Conservation (phyloP, 2,888 invertebrate genomes). For the Microplitis deprimator region DNA sequence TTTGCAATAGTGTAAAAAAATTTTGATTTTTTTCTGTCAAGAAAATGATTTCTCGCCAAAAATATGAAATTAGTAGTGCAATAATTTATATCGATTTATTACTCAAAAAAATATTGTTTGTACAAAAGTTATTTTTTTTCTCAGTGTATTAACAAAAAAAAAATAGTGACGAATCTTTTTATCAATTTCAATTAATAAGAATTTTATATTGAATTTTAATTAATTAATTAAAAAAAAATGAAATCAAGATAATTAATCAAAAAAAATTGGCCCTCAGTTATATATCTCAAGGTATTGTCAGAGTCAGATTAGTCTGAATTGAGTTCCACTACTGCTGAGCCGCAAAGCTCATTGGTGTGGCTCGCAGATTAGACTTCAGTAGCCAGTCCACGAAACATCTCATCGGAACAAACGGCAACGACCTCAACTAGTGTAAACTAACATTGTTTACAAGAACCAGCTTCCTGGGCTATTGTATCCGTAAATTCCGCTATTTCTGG, state of each 20-base stretch:
- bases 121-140: too few species aligned
- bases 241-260: neutral
- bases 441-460: conserved; percentile 17
- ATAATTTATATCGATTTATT: too few species aligned
- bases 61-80: too few species aligned
- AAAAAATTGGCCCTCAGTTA: conserved; percentile 52
- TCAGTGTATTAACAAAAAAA: too few species aligned
- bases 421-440: conserved; percentile 50
- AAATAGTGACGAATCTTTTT: too few species aligned
- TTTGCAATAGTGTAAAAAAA: too few species aligned
- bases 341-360: conserved; percentile 40
- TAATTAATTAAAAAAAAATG: neutral
- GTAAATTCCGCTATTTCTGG: conserved; percentile 55
- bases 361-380: conserved; percentile 60
- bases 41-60: too few species aligned
- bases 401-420: conserved; percentile 53
- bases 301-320: conserved; percentile 61
- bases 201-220: neutral
- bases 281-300: conserved; percentile 48
- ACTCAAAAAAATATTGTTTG: too few species aligned
- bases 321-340: conserved; percentile 51
- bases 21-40: too few species aligned
- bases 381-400: conserved; percentile 57
- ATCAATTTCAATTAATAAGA: too few species aligned
- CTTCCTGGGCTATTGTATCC: conserved; percentile 36